Percentiles rank a stretch among this genome's conserved stretches.
Conservation (phyloP, 2,113 vertebrate genomes). For the Sander vitreus region DNA sequence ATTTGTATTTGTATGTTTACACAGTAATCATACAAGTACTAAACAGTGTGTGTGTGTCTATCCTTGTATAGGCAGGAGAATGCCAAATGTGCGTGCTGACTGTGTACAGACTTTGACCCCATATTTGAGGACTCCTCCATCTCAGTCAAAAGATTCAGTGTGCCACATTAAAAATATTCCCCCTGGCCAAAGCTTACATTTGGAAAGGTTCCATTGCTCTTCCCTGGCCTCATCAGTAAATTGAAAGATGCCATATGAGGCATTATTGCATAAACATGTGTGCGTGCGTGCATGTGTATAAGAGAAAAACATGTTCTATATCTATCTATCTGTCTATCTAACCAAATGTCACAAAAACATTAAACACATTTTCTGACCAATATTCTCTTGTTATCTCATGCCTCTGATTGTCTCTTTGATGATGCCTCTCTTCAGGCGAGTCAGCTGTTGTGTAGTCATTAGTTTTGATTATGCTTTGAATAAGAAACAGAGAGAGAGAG, state of each 20-base stretch:
- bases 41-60: background rate
- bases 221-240: conserved; percentile 48
- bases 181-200: conserved; percentile 37
- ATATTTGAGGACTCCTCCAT: conserved; percentile 31
- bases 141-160: conserved; percentile 33
- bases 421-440: conserved; percentile 34
- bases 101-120: background rate
- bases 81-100: background rate
- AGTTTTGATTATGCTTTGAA: conserved; percentile 27
- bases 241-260: conserved; percentile 45
- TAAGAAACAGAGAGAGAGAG: background rate
- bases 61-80: background rate
- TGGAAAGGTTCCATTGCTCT: conserved; percentile 52
- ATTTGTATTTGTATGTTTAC: background rate
- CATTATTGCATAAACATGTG: conserved; percentile 26
- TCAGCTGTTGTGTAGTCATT: conserved; percentile 42
- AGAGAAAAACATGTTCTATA: background rate
- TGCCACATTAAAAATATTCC: conserved; percentile 49
- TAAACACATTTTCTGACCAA: conserved; percentile 22
- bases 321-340: conserved; percentile 5
- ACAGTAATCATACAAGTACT: background rate
- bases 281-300: background rate
- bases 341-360: background rate
- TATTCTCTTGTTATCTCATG: conserved; percentile 13
- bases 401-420: conserved; percentile 36